Evolutionary conservation across 1,140 invertebrate species (phyloP).

Genomic region (Drosophila kikkawai): DNA sequence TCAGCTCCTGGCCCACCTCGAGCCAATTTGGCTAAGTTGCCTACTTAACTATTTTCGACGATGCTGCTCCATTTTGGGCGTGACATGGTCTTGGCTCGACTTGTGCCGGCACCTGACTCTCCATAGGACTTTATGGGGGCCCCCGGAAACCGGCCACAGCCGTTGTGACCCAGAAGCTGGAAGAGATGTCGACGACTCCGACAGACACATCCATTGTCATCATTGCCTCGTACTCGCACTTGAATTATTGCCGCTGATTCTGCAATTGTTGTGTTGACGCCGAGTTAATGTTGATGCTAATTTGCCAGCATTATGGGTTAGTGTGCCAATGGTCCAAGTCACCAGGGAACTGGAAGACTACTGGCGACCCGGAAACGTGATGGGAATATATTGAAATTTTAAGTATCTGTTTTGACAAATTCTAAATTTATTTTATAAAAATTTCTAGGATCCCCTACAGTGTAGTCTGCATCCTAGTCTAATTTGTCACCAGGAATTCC

Average conservation of each 20-base stretch:
- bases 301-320: conserved; percentile 56
- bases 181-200: not conserved
- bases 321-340: conserved; percentile 28
- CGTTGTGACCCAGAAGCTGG: conserved; percentile 47
- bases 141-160: not conserved
- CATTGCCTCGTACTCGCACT: conserved; percentile 13
- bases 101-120: conserved; percentile 18
- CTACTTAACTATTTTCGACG: conserved; percentile 76
- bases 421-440: not conserved
- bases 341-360: not conserved
- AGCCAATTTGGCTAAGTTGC: conserved; percentile 76
- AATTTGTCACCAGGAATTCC: conserved; percentile 6
- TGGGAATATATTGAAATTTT: not conserved
- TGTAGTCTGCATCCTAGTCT: not conserved
- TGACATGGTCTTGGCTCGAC: conserved; percentile 20
- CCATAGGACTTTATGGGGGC: not conserved
- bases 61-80: conserved; percentile 59
- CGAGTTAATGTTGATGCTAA: conserved; percentile 54
- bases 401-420: not conserved
- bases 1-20: conserved; percentile 26
- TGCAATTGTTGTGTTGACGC: conserved; percentile 12
- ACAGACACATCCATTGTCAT: conserved; percentile 35
- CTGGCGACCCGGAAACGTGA: conserved; percentile 12
- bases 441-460: not conserved
- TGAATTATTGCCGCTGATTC: conserved; percentile 10